These are phyloP conservation scores for Eufriesea mexicana DNA, from an alignment of 1,140 invertebrate species.

Conservation along the genomic window DNA sequence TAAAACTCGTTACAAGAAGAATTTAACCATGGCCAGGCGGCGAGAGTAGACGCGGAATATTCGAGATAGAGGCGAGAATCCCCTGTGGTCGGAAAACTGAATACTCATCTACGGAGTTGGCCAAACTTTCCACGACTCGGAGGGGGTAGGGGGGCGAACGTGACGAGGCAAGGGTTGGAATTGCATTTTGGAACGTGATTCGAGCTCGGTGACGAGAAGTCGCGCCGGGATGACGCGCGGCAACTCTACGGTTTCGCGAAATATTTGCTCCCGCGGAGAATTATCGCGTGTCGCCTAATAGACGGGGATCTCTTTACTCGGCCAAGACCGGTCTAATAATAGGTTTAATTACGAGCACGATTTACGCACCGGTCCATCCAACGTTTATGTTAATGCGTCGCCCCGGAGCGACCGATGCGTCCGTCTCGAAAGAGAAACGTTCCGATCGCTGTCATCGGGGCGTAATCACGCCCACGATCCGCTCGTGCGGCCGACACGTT, in stretches of 20 bases:
- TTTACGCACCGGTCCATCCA: not conserved
- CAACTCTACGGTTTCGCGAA: not conserved
- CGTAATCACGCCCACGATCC: conserved; percentile 39
- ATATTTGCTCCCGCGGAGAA: not conserved
- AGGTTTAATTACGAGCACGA: not conserved
- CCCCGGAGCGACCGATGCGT: not conserved
- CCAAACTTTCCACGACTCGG: not conserved
- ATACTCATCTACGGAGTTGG: not conserved
- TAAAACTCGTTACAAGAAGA: not conserved
- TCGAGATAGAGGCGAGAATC: not conserved
- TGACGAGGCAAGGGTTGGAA: not conserved
- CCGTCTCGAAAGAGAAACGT: not conserved
- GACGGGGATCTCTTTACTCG: not conserved
- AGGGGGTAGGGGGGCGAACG: not conserved
- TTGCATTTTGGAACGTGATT: not conserved
- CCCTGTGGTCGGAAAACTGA: not conserved
- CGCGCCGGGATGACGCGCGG: not conserved
- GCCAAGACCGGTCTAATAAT: not conserved
- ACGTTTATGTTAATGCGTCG: not conserved
- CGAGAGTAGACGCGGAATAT: not conserved
- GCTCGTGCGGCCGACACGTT: not conserved
- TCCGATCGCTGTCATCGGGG: conserved; percentile 13
- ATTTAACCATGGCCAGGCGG: not conserved
- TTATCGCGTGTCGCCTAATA: not conserved
- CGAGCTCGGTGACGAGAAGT: not conserved